phyloP scores from a whole-genome alignment of 2,113 vertebrate genomes.

The Pterocles orientalis region DNA sequence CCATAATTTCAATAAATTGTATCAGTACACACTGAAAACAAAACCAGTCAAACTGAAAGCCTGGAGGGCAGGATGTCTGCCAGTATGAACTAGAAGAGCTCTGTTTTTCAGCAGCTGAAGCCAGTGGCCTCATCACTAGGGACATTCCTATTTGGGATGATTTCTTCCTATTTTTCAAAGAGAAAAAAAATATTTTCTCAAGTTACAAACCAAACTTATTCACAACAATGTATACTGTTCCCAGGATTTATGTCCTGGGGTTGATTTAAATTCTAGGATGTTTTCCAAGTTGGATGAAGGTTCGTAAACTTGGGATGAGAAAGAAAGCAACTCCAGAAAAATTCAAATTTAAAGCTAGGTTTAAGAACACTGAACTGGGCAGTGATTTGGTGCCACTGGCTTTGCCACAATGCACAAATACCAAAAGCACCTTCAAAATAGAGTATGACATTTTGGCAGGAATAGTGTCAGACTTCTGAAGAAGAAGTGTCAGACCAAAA shows the following conservation, averaged over 20 bases:
- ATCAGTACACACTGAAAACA: slow-evolving; percentile 32
- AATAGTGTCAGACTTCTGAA: background rate
- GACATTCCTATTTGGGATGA: background rate
- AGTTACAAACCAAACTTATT: background rate
- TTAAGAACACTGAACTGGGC: background rate
- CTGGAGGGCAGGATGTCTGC: background rate
- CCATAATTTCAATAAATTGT: background rate
- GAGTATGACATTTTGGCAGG: background rate
- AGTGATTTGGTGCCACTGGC: background rate
- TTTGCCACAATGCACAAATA: background rate
- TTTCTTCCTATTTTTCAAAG: background rate
- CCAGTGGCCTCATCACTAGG: background rate
- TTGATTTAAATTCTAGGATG: background rate
- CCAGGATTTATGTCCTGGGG: background rate
- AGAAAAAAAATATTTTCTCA: background rate
- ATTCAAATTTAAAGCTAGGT: background rate
- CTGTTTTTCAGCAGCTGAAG: background rate
- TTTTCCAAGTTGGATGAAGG: background rate
- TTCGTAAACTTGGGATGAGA: background rate
- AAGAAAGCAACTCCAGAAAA: background rate
- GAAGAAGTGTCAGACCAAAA: background rate
- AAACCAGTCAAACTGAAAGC: slow-evolving; percentile 15
- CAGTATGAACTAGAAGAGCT: background rate
- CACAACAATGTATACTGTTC: background rate
- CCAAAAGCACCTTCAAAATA: background rate